Evolutionary conservation across 2,113 vertebrate species (phyloP), one percentile per base, ranked within the genome.

Genomic region (Rhipidura dahli): DNA sequence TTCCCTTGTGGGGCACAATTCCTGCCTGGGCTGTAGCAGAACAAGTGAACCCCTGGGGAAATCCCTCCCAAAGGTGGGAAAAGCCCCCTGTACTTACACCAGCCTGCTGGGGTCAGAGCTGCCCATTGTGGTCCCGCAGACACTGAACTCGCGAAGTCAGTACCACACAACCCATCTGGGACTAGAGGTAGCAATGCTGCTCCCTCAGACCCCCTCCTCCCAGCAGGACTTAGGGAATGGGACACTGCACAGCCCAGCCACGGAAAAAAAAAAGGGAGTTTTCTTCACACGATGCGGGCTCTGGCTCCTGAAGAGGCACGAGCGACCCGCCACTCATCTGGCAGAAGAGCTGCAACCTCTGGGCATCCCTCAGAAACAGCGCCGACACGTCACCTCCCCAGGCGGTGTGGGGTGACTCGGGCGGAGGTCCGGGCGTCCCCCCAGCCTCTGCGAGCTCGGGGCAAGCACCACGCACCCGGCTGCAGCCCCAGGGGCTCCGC

Each of bases 391-490:
- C 7, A 1, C 42, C n/a, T 57, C 47, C 64, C 37, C 19, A 3
- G 2, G 3, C 0, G 7, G 12, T 2, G 0, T 1, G 0, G n/a
- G 13, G 14, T 10, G 4, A 16, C 53, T 15, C 0, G 0, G 13
- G 37, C 42, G 47, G 31, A 56, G 35, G 4, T 2, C 33, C 7
- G 11, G 24, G 23, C 6, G 0, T 11, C 8, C n/a, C 54, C 56
- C 15, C 4, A 1, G 1, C 2, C 4, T 27, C 12, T 20, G 11
- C 50, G 6, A 75, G n/a, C 42, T 2, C 1, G 3, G 6, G 11
- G 4, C 7, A 27, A 77, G 49, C 21, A 3, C 31, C 31, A 3
- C 0, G 0, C 13, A 15, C 8, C 40, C 10, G 0, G 40, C 68
- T 20, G 33, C 35, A 16, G 91, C 35, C 30, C 24, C 33, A 4